Conservation (phyloP, 2,888 invertebrate genomes). For the Stenodera caucasica region DNA sequence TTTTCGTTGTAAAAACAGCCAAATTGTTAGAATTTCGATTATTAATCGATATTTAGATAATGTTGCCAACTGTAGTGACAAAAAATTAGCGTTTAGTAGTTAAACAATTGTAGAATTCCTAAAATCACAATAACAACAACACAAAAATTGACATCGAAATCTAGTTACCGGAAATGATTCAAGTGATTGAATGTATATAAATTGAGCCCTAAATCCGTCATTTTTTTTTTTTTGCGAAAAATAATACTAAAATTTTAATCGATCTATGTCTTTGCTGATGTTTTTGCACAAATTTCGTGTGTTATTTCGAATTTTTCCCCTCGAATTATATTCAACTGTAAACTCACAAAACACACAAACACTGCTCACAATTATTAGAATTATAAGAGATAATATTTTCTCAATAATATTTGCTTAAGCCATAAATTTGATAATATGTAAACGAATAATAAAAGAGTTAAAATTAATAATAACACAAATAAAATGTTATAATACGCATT, state of each 20-base stretch:
- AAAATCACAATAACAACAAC: background rate
- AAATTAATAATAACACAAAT: background rate
- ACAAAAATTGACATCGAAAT: conserved; percentile 29
- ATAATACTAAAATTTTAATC: background rate
- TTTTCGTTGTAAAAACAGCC: background rate
- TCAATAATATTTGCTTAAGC: conserved; percentile 33
- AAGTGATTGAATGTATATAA: conserved; percentile 14
- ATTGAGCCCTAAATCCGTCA: conserved; percentile 25
- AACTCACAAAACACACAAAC: background rate
- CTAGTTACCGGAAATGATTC: background rate
- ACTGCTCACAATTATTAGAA: conserved; percentile 22
- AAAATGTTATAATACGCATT: conserved; percentile 33
- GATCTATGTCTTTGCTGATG: background rate
- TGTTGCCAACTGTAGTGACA: conserved; percentile 1
- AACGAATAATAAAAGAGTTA: background rate
- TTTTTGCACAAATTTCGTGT: conserved; percentile 20
- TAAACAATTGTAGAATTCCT: conserved; percentile 1
- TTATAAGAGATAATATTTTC: conserved; percentile 37
- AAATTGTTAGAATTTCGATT: background rate
- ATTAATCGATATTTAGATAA: background rate
- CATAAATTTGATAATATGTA: background rate
- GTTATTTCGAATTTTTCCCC: background rate
- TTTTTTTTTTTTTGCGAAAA: conserved; percentile 11
- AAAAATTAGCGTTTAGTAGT: background rate
- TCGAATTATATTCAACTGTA: background rate